Conservation (phyloP, 2,113 vertebrate species). For the Sardina pilchardus region DNA sequence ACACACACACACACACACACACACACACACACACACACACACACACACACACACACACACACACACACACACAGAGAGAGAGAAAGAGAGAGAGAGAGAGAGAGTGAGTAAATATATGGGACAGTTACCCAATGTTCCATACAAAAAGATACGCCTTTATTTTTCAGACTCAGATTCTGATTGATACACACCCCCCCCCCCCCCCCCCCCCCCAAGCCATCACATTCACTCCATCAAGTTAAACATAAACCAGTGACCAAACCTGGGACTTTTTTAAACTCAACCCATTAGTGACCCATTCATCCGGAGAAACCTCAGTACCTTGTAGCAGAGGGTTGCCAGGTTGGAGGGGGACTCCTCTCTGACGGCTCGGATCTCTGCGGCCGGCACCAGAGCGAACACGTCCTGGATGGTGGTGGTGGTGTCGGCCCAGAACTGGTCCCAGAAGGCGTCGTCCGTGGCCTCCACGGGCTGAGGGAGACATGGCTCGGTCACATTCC, state of each 20-base stretch:
- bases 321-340: constrained; percentile 97
- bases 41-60: no score
- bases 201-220: no score
- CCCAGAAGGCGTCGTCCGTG: constrained; percentile 97
- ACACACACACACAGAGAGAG: no score
- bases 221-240: no score
- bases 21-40: no score
- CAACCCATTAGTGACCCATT: neutral
- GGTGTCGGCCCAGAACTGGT: constrained; percentile 98
- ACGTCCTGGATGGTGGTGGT: constrained; percentile 96
- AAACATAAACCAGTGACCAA: no score
- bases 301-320: constrained; percentile 50
- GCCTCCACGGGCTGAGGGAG: constrained; percentile 89
- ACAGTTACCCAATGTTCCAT: no score
- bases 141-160: neutral
- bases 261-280: neutral
- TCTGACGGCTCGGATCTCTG: constrained; percentile 94
- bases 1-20: no score
- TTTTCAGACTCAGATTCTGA: no score
- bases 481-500: neutral
- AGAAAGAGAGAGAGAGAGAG: neutral
- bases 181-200: no score
- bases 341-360: constrained; percentile 97
- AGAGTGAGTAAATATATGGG: neutral
- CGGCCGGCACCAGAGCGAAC: constrained; percentile 94